A percentile compares a stretch with the other conserved stretches of the same genome.
Conservation (phyloP, 2,888 invertebrate genomes). For the Keiferia lycopersicella region DNA sequence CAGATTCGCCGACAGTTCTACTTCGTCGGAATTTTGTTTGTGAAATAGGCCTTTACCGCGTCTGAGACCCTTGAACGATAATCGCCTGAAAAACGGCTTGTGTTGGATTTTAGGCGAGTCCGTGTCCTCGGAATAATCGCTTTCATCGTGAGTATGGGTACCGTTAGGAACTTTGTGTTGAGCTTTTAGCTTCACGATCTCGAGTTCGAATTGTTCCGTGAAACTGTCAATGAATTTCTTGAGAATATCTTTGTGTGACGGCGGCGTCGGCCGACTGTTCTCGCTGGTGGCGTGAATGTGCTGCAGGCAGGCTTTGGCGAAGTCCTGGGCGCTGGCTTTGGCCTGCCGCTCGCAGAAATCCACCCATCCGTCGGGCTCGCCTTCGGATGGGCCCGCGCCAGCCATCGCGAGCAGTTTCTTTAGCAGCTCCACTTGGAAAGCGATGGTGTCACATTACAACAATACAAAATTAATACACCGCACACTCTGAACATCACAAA, state of each 20-base stretch:
- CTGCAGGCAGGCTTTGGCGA: slow-evolving; percentile 92
- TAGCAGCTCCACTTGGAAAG: slow-evolving; percentile 77
- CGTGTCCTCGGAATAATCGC: slow-evolving; percentile 89
- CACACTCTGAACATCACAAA: slow-evolving; percentile 34
- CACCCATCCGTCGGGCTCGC: slow-evolving; percentile 86
- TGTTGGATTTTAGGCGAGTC: slow-evolving; percentile 90
- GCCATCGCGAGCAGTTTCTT: slow-evolving; percentile 76
- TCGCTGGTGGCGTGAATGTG: slow-evolving; percentile 88
- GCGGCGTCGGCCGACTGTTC: slow-evolving; percentile 80
- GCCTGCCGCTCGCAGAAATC: slow-evolving; percentile 95
- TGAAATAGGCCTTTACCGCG: slow-evolving; percentile 92
- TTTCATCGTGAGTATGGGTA: slow-evolving; percentile 77
- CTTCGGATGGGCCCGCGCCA: slow-evolving; percentile 82
- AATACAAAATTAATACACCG: slow-evolving; percentile 48
- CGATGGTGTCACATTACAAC: slow-evolving; percentile 46
- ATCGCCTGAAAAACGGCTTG: slow-evolving; percentile 91
- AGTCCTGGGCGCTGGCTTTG: slow-evolving; percentile 91
- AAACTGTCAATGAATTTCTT: slow-evolving; percentile 92
- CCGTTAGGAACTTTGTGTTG: slow-evolving; percentile 73
- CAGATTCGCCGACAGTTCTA: slow-evolving; percentile 84
- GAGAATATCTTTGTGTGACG: slow-evolving; percentile 89
- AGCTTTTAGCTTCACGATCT: slow-evolving; percentile 81
- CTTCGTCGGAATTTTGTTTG: slow-evolving; percentile 94
- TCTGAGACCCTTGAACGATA: slow-evolving; percentile 94
- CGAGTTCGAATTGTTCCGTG: slow-evolving; percentile 91